These are phyloP conservation scores for Drosophila fuyamai DNA, from an alignment of 1,140 invertebrate species.

Conservation along the genomic window DNA sequence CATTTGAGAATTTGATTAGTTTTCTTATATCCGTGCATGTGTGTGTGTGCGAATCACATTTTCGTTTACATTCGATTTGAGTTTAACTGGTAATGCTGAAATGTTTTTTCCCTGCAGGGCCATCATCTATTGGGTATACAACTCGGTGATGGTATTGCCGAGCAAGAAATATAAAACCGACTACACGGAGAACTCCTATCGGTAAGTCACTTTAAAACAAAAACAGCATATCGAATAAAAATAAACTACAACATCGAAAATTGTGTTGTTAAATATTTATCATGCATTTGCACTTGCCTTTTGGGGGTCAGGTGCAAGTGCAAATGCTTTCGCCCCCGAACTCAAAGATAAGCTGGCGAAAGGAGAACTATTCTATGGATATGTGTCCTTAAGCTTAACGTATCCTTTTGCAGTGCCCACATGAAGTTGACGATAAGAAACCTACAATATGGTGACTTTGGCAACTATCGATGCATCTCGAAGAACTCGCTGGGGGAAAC, in stretches of 20 bases:
- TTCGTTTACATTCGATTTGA: conserved; percentile 46
- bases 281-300: conserved; percentile 60
- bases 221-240: conserved; percentile 5
- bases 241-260: conserved; percentile 22
- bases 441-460: conserved; percentile 91
- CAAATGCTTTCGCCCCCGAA: conserved; percentile 30
- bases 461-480: conserved; percentile 94
- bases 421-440: conserved; percentile 94
- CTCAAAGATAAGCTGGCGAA: conserved; percentile 27
- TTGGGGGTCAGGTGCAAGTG: conserved; percentile 49
- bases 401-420: conserved; percentile 87
- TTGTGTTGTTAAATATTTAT: conserved; percentile 72
- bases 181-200: conserved; percentile 92
- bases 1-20: conserved; percentile 58
- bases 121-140: conserved; percentile 96
- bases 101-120: conserved; percentile 85
- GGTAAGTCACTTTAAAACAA: conserved; percentile 82
- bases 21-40: conserved; percentile 11
- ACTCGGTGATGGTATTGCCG: conserved; percentile 92
- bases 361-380: not conserved
- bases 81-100: conserved; percentile 30
- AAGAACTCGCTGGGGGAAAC: conserved; percentile 98
- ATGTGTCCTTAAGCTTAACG: conserved; percentile 45
- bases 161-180: conserved; percentile 93
- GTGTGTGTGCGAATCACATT: conserved; percentile 27